Evolutionary conservation across 2,113 vertebrate species (phyloP).

Genomic region (Sciurus niger): DNA sequence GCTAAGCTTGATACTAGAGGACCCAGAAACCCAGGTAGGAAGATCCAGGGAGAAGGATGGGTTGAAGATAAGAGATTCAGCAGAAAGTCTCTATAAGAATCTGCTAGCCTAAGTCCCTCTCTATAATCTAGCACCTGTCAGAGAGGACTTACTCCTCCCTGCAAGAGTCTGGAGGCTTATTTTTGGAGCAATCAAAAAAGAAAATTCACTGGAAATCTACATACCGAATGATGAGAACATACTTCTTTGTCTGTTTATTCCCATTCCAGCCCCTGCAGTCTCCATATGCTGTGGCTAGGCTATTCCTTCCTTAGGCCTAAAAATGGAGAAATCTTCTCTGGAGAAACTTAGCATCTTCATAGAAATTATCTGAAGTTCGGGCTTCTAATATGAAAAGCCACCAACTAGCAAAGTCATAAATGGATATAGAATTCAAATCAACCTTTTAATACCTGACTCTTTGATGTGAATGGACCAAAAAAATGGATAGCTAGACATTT

Average conservation of each 20-base stretch:
- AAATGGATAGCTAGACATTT: background rate
- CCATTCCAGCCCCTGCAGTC: background rate
- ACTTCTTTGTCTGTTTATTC: background rate
- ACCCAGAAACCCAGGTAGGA: slow-evolving; percentile 9
- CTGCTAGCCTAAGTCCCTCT: background rate
- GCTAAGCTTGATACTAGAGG: background rate
- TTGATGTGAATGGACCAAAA: background rate
- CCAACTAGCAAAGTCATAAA: background rate
- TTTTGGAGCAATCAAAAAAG: background rate
- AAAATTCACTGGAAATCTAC: background rate
- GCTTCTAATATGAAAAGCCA: slow-evolving; percentile 12
- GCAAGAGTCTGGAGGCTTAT: background rate
- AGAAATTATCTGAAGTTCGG: slow-evolving; percentile 46
- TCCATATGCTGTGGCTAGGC: background rate
- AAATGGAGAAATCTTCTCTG: background rate
- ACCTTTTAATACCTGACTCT: background rate
- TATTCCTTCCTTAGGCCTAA: background rate
- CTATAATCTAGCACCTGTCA: background rate
- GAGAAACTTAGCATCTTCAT: slow-evolving; percentile 20
- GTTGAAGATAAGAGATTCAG: background rate
- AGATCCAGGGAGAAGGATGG: background rate
- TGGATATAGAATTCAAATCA: slow-evolving; percentile 26
- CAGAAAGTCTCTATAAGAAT: background rate
- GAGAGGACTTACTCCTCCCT: background rate
- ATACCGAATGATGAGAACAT: background rate